A percentile compares a stretch with the other conserved stretches of the same genome.
phyloP scores from a whole-genome alignment of 2,113 vertebrate species.

The Carlito syrichta region DNA sequence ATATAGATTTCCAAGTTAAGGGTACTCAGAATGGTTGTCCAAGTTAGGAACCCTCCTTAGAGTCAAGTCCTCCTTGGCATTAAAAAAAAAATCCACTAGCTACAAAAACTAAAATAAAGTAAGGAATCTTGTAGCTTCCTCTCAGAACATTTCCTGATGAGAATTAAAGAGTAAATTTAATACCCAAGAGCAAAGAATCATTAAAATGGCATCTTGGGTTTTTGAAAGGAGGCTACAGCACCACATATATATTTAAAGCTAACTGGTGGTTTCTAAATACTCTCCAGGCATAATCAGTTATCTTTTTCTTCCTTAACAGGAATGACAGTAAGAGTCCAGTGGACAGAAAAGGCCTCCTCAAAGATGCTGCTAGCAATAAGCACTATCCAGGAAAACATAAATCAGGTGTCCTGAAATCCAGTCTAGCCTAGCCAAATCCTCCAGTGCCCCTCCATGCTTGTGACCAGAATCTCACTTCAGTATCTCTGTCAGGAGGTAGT shows the following conservation, averaged over 20 bases:
- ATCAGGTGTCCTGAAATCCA: neutral
- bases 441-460: no score
- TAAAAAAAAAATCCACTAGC: neutral
- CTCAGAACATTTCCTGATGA: neutral
- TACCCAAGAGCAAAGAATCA: neutral
- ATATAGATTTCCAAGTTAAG: neutral
- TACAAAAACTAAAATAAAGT: neutral
- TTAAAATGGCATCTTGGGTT: neutral
- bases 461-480: neutral
- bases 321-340: neutral
- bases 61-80: neutral
- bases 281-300: neutral
- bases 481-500: rapidly evolving
- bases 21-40: neutral
- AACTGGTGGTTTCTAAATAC: neutral
- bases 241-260: neutral
- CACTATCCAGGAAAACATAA: neutral
- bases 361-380: neutral
- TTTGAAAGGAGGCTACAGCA: neutral
- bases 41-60: neutral
- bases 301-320: neutral
- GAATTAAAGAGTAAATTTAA: neutral
- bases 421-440: no score
- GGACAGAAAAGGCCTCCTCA: neutral
- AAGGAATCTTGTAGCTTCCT: neutral